Percentiles rank a stretch among this genome's conserved stretches.
Evolutionary conservation across 2,113 vertebrate genomes (phyloP).

Genomic region (Oncorhynchus masou): DNA sequence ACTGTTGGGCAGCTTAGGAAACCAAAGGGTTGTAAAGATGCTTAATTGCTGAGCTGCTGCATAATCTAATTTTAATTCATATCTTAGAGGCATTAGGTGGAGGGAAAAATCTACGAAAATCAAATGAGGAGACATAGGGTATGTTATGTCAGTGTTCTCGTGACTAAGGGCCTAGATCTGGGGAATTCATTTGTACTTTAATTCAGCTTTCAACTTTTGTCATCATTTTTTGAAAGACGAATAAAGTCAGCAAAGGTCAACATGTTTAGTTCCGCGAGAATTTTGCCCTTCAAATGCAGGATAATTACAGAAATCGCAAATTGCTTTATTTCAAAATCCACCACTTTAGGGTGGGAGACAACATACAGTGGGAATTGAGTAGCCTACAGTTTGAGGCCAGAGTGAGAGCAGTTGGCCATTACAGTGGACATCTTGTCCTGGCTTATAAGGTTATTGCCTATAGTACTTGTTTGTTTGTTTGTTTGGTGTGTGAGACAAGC

Average conservation of each 20-base stretch:
- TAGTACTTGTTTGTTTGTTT: constrained; percentile 19
- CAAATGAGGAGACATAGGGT: background rate
- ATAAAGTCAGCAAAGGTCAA: constrained; percentile 2
- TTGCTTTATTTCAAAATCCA: background rate
- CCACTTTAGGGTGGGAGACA: background rate
- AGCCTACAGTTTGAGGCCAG: background rate
- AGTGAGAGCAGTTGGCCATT: constrained; percentile 16
- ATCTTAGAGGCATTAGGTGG: constrained; percentile 25
- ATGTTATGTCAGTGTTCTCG: background rate
- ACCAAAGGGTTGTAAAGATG: constrained; percentile 29
- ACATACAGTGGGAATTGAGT: background rate
- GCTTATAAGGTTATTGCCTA: constrained; percentile 11
- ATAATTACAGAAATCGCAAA: background rate
- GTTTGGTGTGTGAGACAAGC: constrained; percentile 7
- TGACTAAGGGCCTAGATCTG: background rate
- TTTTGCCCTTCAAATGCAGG: background rate
- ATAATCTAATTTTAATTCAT: constrained; percentile 69
- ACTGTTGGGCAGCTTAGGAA: constrained; percentile 40
- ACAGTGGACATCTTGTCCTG: constrained; percentile 6
- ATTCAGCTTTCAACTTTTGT: background rate
- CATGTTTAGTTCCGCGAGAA: background rate
- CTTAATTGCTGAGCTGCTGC: constrained; percentile 35
- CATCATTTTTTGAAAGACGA: background rate
- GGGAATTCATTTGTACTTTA: background rate
- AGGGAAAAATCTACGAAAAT: constrained; percentile 24